phyloP scores from a whole-genome alignment of 1,140 invertebrate species.

The Leptinotarsa lineolata region DNA sequence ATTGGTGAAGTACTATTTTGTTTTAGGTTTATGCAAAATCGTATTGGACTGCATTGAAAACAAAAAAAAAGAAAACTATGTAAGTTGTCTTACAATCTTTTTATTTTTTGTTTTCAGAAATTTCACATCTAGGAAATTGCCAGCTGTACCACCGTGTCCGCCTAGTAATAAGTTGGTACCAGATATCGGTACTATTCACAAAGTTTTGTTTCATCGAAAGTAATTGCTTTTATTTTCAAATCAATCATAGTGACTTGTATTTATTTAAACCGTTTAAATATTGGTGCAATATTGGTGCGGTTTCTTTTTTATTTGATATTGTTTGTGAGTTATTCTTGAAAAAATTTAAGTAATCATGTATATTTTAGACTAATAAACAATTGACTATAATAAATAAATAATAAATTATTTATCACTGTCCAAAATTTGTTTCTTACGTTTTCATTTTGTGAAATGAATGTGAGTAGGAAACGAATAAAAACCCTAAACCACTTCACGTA shows the following conservation, averaged over 20 bases:
- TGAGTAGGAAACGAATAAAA: too few species aligned
- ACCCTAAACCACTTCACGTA: too few species aligned
- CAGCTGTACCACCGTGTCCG: conserved; percentile 14
- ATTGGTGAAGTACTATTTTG: conserved; percentile 29
- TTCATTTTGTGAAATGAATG: neutral
- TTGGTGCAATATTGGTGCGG: neutral
- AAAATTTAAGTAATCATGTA: neutral
- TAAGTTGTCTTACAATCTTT: conserved; percentile 24
- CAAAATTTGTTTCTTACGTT: neutral
- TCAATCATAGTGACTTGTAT: neutral
- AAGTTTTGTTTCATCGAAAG: conserved; percentile 55
- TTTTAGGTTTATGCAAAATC: conserved; percentile 29
- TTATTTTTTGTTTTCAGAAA: conserved; percentile 28
- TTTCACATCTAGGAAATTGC: conserved; percentile 18
- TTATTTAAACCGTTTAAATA: neutral
- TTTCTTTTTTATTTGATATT: neutral
- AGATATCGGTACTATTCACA: conserved; percentile 54
- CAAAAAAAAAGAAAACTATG: conserved; percentile 25
- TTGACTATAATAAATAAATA: neutral
- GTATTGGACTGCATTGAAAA: conserved; percentile 28
- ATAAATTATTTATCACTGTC: neutral
- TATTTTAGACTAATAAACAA: conserved; percentile 7
- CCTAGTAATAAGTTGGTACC: conserved; percentile 50
- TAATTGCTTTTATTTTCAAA: conserved; percentile 22
- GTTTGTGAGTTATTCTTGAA: neutral